Base-by-base conservation (phyloP, 2,113 vertebrate genomes). In the Trogon melanurus region DNA sequence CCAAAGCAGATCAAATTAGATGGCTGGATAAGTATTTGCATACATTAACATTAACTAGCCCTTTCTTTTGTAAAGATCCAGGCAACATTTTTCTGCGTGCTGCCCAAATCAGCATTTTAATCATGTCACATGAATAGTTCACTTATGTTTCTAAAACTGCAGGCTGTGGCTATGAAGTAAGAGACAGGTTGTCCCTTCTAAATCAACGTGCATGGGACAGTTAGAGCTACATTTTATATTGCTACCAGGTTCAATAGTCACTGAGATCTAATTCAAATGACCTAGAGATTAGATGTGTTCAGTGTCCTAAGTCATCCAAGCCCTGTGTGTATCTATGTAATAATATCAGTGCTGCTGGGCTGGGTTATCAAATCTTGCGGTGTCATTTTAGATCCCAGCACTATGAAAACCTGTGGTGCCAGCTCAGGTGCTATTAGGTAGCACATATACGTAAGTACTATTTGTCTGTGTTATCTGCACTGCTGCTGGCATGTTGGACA, bases 11-110 rank as follows among this genome's bases (percentile, higher is more conserved):
- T 94, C 62, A 83, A 89, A 94, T 93, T 94, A 96, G 89, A 83
- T 95, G 90, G 75, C 51, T 93, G 79, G 91, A 73, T 91, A 96
- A 92, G 90, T 88, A 85, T 89, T 94, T 95, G 82, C 65, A 94
- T 90, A 86, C 30, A 86, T 94, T 90, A 93, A 89, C 85, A 81
- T 92, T 84, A 97, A 67, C 85, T 79, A 85, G 27, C 47, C 85
- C 54, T 90, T 91, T 89, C 47, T 48, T 64, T 89, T 93, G 17
- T 69, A 75, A 86, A 78, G 36, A 87, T 21, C 15, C 22, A 57
- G 50, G 48, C 73, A 93, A 38, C 45, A 14, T 65, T 53, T 89
- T 85, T 44, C 90, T 65, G 45, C n/a, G 25, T 72, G 30, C 75
- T 84, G 45, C 36, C 58, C 15, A 66, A 61, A 87, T 48, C 69